These are phyloP conservation scores for Malurus cyaneus DNA, from an alignment of 2,113 vertebrate species.

Conservation along the genomic window DNA sequence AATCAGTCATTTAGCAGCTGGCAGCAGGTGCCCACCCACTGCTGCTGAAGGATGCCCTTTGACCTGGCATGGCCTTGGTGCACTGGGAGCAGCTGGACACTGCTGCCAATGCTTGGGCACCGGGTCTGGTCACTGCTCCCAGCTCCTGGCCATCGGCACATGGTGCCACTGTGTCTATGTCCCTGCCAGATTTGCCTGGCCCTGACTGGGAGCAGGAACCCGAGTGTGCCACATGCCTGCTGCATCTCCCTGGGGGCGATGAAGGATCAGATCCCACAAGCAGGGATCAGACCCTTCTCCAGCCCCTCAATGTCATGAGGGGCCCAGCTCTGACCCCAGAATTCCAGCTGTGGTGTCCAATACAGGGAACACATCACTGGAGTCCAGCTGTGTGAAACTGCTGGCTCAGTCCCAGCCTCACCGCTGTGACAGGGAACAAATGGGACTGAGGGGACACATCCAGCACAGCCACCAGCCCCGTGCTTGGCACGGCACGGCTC, in stretches of 20 bases:
- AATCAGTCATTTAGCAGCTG: not conserved
- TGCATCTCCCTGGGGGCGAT: accelerated
- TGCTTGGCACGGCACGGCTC: not conserved
- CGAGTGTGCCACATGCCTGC: accelerated
- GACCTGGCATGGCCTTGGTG: accelerated
- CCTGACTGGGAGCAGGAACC: not conserved
- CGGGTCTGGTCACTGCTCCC: not conserved
- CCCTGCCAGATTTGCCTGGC: accelerated
- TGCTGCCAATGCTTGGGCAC: accelerated
- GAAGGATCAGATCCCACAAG: accelerated
- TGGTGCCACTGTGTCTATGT: accelerated
- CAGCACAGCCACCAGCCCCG: not conserved
- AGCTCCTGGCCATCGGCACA: not conserved
- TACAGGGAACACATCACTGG: not conserved
- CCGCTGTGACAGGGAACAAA: not conserved
- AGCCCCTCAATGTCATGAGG: not conserved
- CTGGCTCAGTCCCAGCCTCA: not conserved
- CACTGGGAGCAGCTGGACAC: not conserved
- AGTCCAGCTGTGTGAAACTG: accelerated
- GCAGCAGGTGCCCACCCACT: not conserved
- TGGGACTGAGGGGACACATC: accelerated
- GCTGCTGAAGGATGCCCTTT: not conserved
- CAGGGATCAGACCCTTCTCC: not conserved
- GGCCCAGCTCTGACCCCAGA: not conserved
- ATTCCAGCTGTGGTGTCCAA: not conserved